Evolutionary conservation across 2,888 invertebrate species (phyloP), one percentile per base, ranked within the genome.

Genomic region (Prosapia bicincta): DNA sequence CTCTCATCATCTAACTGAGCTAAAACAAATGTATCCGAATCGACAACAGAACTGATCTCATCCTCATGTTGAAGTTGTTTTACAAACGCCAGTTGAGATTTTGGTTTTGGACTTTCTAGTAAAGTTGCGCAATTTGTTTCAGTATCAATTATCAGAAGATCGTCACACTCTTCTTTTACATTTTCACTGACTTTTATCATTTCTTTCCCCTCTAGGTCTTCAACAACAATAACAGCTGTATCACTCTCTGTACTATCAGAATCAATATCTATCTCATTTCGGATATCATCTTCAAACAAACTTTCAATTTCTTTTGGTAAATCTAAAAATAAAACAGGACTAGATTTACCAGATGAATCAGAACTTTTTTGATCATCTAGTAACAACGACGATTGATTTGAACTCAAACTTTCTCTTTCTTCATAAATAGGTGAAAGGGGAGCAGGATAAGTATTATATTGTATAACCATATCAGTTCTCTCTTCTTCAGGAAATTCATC

Each of bases 361-460:
- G 69, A 71, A 38, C 73, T 76, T 26, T 73, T 71, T n/a, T 54
- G 68, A 32, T 79, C 78, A 69, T 80, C 79, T n/a, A 79, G 28
- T n/a, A 79, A 71, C 23, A 80, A 65, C 23, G 81, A 81, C 5
- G 78, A 78, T 65, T 79, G 79, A 71, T 80, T 79, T 3, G 80
- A 81, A 38, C 80, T 78, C 24, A 81, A 74, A 75, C 82, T 81
- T 78, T 87, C 87, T 43, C 87, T 86, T 83, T 90, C 90, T 82
- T 90, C 90, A 26, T 89, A 84, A 75, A 90, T 90, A 0, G 90
- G 90, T 71, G 89, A 89, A 20, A 90, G 81, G 0, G 88, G 88
- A 0, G 88, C 86, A 24, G 89, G 88, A 79, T 88, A 89, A 24
- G 87, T 85, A 79, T 89, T 89, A 80, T 90, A 90, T 79, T 82